A percentile compares a stretch with the other conserved stretches of the same genome.
Evolutionary conservation across 2,113 vertebrate genomes (phyloP).

Genomic region (Epinephelus cyanopodus): DNA sequence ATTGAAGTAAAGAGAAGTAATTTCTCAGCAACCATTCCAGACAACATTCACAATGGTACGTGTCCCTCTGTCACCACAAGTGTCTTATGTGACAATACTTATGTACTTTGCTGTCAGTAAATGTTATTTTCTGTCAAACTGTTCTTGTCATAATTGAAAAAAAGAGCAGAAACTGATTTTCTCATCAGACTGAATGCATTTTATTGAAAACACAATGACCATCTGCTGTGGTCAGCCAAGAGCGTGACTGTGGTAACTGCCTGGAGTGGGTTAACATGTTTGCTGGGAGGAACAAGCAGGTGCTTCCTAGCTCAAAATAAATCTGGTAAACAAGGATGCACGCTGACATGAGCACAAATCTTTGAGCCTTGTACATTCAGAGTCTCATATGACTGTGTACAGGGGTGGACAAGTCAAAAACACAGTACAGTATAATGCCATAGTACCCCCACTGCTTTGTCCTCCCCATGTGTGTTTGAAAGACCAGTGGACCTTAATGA

Average conservation of each 20-base stretch:
- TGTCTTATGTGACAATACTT: conserved; percentile 34
- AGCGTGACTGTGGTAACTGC: background rate
- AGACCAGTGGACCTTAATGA: conserved; percentile 36
- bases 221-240: background rate
- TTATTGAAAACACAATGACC: conserved; percentile 52
- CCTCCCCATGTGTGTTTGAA: conserved; percentile 20
- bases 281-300: conserved; percentile 6
- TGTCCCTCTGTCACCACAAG: conserved; percentile 4
- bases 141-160: background rate
- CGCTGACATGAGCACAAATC: background rate
- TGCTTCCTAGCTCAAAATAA: background rate
- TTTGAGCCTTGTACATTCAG: conserved; percentile 6
- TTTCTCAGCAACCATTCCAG: background rate
- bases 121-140: conserved; percentile 6
- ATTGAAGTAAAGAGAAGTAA: background rate
- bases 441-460: background rate
- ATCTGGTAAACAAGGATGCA: background rate
- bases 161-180: conserved; percentile 4
- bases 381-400: background rate
- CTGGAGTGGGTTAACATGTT: background rate
- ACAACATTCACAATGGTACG: background rate
- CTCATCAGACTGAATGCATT: conserved; percentile 37
- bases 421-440: background rate
- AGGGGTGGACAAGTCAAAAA: background rate
- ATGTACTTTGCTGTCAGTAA: conserved; percentile 33